phyloP scores from a whole-genome alignment of 2,113 vertebrate species.

The Cynoglossus semilaevis region DNA sequence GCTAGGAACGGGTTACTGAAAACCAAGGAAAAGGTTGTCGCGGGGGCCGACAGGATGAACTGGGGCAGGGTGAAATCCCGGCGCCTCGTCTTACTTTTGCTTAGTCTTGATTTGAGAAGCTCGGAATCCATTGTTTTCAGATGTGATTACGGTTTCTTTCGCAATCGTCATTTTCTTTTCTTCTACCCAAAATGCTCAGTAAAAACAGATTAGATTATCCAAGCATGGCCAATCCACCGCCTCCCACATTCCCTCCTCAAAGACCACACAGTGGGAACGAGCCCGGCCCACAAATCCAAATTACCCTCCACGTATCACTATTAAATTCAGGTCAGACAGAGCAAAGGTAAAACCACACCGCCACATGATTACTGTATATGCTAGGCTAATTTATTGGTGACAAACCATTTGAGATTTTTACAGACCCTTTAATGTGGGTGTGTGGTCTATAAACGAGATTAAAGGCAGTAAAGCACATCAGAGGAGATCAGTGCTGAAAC shows the following conservation, averaged over 20 bases:
- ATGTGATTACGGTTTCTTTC: constrained; percentile 62
- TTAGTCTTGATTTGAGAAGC: constrained; percentile 76
- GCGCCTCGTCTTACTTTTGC: constrained; percentile 65
- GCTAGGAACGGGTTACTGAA: constrained; percentile 68
- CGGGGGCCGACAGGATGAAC: constrained; percentile 18
- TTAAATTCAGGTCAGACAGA: constrained; percentile 61
- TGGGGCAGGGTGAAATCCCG: constrained; percentile 65
- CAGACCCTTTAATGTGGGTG: constrained; percentile 48
- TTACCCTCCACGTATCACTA: constrained; percentile 52
- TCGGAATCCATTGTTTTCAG: constrained; percentile 69
- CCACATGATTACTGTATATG: constrained; percentile 70
- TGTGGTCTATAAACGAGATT: constrained; percentile 52
- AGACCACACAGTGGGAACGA: constrained; percentile 81
- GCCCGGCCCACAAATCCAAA: constrained; percentile 52
- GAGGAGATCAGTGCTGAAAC: constrained; percentile 46
- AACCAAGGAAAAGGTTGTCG: constrained; percentile 33
- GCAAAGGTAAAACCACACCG: constrained; percentile 61
- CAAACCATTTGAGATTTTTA: constrained; percentile 33
- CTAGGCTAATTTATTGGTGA: constrained; percentile 49
- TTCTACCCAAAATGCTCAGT: constrained; percentile 24
- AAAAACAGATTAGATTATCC: constrained; percentile 78
- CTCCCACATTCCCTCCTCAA: constrained; percentile 55
- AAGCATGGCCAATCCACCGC: constrained; percentile 75
- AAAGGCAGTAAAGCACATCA: constrained; percentile 48
- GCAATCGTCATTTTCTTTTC: constrained; percentile 20